These are phyloP conservation scores for Palythoa heliodiscus DNA, from an alignment of 92 coral and sea anemone genomes.

Conservation along the genomic window DNA sequence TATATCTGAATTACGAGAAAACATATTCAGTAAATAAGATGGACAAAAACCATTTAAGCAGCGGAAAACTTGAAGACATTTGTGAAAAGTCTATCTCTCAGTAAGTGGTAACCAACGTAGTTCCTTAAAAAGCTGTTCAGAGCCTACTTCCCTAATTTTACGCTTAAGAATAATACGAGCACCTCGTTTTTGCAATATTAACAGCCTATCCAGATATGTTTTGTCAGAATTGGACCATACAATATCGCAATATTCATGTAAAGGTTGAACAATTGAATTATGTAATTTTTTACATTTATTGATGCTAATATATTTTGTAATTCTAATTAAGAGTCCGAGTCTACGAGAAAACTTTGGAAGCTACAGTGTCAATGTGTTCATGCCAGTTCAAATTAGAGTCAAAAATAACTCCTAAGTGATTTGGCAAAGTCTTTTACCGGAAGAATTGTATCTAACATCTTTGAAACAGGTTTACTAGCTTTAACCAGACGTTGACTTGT, in stretches of 20 bases:
- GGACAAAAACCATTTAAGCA: neutral
- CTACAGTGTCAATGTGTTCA: neutral
- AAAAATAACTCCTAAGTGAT: neutral
- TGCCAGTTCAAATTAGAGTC: too few relatives aligned
- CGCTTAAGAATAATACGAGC: neutral
- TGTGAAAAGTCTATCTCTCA: too few relatives aligned
- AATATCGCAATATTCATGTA: slow-evolving; percentile 6
- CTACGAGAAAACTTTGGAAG: slow-evolving; percentile 7
- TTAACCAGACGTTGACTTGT: too few relatives aligned
- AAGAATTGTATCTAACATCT: too few relatives aligned
- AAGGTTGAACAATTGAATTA: neutral
- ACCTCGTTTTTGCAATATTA: neutral
- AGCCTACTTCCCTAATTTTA: neutral
- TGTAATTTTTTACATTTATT: neutral
- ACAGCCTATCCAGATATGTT: too few relatives aligned
- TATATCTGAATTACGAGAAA: too few relatives aligned
- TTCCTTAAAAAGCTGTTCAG: neutral
- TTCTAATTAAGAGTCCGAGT: slow-evolving; percentile 25
- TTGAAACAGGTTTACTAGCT: too few relatives aligned
- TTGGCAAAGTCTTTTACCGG: too few relatives aligned
- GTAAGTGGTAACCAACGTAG: too few relatives aligned
- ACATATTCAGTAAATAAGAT: too few relatives aligned
- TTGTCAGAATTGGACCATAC: neutral
- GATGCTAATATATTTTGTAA: slow-evolving; percentile 1
- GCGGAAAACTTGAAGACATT: neutral